Percentiles rank a stretch among this genome's conserved stretches.
phyloP scores from a whole-genome alignment of 1,140 invertebrate species.

The Uloborus diversus region DNA sequence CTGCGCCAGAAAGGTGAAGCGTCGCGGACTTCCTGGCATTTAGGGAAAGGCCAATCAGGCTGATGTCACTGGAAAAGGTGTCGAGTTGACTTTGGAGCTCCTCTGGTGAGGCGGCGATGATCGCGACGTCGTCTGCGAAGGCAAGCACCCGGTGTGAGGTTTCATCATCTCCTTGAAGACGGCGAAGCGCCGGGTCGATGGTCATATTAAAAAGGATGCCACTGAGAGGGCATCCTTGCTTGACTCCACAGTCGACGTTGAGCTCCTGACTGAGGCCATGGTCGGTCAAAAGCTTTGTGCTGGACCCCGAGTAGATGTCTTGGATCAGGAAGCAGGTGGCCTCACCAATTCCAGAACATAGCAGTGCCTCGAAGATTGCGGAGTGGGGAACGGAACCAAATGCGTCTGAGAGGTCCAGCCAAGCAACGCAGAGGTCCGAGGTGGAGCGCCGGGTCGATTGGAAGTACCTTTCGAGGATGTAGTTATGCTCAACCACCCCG shows the following conservation, averaged over 20 bases:
- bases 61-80: rapidly evolving
- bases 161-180: rapidly evolving
- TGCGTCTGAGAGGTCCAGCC: neutral
- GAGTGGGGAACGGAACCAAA: neutral
- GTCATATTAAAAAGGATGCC: neutral
- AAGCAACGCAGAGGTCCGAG: too few species aligned
- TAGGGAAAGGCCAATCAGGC: too few species aligned
- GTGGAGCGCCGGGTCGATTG: too few species aligned
- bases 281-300: neutral
- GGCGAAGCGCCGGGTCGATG: neutral
- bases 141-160: too few species aligned
- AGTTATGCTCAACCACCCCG: too few species aligned
- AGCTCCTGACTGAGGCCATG: rapidly evolving
- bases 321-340: neutral
- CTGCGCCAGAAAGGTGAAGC: neutral
- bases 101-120: rapidly evolving
- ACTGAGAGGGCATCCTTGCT: too few species aligned
- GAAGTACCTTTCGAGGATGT: too few species aligned
- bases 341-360: rapidly evolving
- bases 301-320: neutral
- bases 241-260: neutral
- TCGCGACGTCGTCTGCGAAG: neutral
- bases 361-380: rapidly evolving
- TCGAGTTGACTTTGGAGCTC: neutral
- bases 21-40: rapidly evolving